Evolutionary conservation across 1,140 invertebrate genomes (phyloP), one percentile per base, ranked within the genome.

Genomic region (Drosophila quadrilineata): DNA sequence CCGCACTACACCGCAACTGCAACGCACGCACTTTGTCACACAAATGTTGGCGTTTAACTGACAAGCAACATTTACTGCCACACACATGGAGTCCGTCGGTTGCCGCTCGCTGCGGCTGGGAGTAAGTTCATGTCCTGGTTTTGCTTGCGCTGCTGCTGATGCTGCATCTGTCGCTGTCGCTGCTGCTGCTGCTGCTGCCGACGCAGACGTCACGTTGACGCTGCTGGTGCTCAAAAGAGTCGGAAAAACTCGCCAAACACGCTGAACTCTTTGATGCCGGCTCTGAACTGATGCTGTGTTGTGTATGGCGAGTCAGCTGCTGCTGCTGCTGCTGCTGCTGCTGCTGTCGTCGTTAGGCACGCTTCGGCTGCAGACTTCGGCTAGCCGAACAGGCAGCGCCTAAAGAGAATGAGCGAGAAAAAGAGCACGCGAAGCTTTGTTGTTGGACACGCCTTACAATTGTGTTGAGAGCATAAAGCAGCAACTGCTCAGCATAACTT

Each of bases 41-140:
- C 74, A 60, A 57, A 65, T 66, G 77, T 76, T 84, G 77, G 53
- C 79, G 77, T 76, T 46, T 68, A 76, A 82, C 77, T 82, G 77
- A 76, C 54, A 52, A 45, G 41, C 59, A 22, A 28, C 40, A 29
- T 28, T 22, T 54, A 17, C 21, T 40, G 50, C 49, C 59, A 57
- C 22, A 10, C n/a, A n/a, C n/a, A n/a, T n/a, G n/a, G 6, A 14
- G 3, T 35, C 31, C 21, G 29, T 24, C 58, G 57, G 52, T 10
- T 54, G 35, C 33, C 46, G 22, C 45, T 57, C 38, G 40, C 63
- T 50, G 36, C 36, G 41, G 26, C 57, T 41, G 19, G 41, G 72
- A 56, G 62, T 33, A 49, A 48, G 14, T 54, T 8, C 46, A 59
- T 69, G 65, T 63, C 70, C 70, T 63, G 58, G 77, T 70, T 66